Conservation (phyloP, 2,888 invertebrate genomes). For the Thecophora atra region DNA sequence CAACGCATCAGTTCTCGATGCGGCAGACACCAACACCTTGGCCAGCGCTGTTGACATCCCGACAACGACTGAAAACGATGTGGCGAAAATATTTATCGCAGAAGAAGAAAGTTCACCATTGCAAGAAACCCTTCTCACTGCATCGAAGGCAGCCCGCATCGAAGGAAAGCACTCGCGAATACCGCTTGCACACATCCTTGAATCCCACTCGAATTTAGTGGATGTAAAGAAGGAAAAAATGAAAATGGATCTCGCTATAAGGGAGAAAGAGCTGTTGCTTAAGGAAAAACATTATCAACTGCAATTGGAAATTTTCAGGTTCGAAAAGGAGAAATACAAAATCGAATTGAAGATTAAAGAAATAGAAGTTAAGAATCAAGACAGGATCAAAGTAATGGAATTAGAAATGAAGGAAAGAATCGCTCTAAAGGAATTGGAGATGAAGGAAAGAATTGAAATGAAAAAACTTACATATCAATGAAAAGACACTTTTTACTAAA, state of each 20-base stretch:
- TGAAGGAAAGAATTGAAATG: slow-evolving; percentile 8
- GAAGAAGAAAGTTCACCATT: slow-evolving; percentile 3
- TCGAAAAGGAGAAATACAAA: no score
- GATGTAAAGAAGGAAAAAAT: slow-evolving; percentile 8
- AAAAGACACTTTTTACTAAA: background rate
- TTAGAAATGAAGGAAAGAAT: background rate
- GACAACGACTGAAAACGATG: background rate
- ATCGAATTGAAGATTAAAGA: no score
- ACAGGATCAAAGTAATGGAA: no score
- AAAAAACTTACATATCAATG: background rate
- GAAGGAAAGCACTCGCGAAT: slow-evolving; percentile 2
- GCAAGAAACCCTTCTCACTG: background rate
- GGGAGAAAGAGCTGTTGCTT: background rate
- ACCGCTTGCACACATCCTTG: slow-evolving; percentile 23
- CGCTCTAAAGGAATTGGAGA: slow-evolving; percentile 5
- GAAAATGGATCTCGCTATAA: background rate
- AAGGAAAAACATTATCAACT: no score
- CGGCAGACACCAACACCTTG: no score
- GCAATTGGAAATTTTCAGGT: no score
- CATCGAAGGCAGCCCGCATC: background rate
- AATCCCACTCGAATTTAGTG: slow-evolving; percentile 18
- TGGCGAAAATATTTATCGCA: background rate
- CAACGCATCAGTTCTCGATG: no score
- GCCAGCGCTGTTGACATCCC: no score
- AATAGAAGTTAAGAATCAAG: no score